Evolutionary conservation across 2,113 vertebrate species (phyloP), one percentile per base, ranked within the genome.

Genomic region (Petrocephalus microphthalmus): DNA sequence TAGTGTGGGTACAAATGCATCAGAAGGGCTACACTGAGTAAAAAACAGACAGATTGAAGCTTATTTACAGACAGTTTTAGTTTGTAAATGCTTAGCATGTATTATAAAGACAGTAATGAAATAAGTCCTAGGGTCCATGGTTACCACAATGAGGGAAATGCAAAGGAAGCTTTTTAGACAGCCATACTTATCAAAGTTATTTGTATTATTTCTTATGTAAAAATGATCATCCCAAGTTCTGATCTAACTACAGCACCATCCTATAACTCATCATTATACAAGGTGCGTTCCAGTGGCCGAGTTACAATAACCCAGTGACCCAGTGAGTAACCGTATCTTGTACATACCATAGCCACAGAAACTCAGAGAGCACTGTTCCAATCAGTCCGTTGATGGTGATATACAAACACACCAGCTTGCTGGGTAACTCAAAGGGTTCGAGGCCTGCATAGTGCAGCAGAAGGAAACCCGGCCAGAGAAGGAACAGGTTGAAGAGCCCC

Each of bases 401-500:
- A 94, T 98, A 99, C 84, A 96, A 96, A 95, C 97, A 97, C 87
- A 99, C 96, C 90, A 98, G 93, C 92, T 96, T 97, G 92, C 95
- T 98, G 91, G 98, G 98, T 91, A 99, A 96, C 91, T 99, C 97
- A 78, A 99, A 99, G 51, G 95, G 95, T 94, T 99, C 98, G 91
- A 97, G 97, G 45, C 97, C 97, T 0, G 97, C 97, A 93, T 98
- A 99, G 92, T 99, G 98, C 87, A 99, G 96, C 85, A 99, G 92
- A 90, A 99, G 97, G 93, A 99, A 99, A 78, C 98, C 98, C 0
- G 98, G 98, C 98, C 98, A 99, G 86, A 99, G 95, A 90, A 99
- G 96, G 94, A 99, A 95, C 92, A 99, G 94, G 94, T 98, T 99
- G 93, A 99, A 99, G 90, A 99, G 94, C 89, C 98, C 98, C 89